phyloP scores from a whole-genome alignment of 2,797 vertebrate species.

The Pangasius mekongensis region DNA sequence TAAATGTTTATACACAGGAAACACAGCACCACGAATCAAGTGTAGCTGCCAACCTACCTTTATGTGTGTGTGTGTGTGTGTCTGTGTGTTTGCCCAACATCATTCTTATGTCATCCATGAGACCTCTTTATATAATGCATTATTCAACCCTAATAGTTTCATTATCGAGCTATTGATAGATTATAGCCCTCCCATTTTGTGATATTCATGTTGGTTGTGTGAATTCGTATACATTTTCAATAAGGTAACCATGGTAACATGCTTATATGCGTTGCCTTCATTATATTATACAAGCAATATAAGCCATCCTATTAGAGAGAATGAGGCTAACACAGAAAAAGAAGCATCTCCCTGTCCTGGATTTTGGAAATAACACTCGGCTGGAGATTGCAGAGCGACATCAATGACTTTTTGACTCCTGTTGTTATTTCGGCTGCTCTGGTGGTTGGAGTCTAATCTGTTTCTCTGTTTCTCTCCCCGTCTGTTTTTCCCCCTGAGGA shows the following conservation, averaged over 20 bases:
- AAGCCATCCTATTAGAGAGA: neutral
- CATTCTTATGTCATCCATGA: neutral
- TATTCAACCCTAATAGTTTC: neutral
- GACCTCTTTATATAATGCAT: neutral
- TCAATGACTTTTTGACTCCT: slow-evolving; percentile 32
- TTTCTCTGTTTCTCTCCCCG: slow-evolving; percentile 15
- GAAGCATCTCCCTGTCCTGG: slow-evolving; percentile 3
- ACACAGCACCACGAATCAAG: neutral
- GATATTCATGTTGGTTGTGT: neutral
- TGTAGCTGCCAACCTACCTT: neutral
- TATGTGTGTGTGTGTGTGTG: neutral
- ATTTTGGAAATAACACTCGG: slow-evolving; percentile 31
- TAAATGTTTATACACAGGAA: neutral
- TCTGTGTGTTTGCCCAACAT: neutral
- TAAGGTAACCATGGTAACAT: neutral
- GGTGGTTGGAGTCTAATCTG: slow-evolving; percentile 15
- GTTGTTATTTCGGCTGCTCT: slow-evolving; percentile 23
- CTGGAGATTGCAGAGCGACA: neutral
- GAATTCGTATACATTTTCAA: neutral
- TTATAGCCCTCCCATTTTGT: neutral
- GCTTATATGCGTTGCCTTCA: neutral
- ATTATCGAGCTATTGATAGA: neutral
- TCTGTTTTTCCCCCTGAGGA: neutral
- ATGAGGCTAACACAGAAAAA: slow-evolving; percentile 14
- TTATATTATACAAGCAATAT: neutral